Conservation (phyloP, 1,140 invertebrate species). For the Prorops nasuta region DNA sequence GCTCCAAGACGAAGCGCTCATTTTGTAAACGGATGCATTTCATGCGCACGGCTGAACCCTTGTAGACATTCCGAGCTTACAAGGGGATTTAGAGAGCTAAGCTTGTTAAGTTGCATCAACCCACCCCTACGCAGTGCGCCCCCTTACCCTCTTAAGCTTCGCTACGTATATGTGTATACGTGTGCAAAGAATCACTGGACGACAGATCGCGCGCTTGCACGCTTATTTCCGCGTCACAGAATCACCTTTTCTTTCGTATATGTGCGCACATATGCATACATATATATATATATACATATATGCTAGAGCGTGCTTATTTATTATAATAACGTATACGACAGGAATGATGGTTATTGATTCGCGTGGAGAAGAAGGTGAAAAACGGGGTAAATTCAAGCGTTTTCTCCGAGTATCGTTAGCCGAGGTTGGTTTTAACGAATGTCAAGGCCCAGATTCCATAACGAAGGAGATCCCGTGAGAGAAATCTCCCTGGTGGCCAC, state of each 20-base stretch:
- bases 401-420: too few species aligned
- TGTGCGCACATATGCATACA: not conserved
- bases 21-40: slow-evolving; percentile 54
- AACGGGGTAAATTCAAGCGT: slow-evolving; percentile 6
- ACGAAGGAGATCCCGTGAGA: slow-evolving; percentile 20
- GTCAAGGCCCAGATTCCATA: too few species aligned
- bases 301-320: too few species aligned
- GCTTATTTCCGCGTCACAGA: too few species aligned
- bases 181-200: too few species aligned
- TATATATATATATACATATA: not conserved
- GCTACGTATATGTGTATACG: too few species aligned
- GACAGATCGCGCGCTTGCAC: too few species aligned
- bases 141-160: not conserved
- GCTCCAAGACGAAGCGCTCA: slow-evolving; percentile 31
- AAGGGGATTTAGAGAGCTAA: slow-evolving; percentile 55
- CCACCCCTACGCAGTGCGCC: slow-evolving; percentile 13
- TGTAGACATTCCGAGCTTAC: slow-evolving; percentile 59
- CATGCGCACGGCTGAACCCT: slow-evolving; percentile 57
- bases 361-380: slow-evolving; percentile 13
- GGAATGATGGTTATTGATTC: too few species aligned
- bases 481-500: slow-evolving; percentile 8
- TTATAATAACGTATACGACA: too few species aligned
- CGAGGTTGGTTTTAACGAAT: too few species aligned
- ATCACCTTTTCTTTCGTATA: not conserved
- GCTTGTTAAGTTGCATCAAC: slow-evolving; percentile 57